Evolutionary conservation across 2,797 vertebrate species (phyloP).

Genomic region (Rhadinocentrus ornatus): DNA sequence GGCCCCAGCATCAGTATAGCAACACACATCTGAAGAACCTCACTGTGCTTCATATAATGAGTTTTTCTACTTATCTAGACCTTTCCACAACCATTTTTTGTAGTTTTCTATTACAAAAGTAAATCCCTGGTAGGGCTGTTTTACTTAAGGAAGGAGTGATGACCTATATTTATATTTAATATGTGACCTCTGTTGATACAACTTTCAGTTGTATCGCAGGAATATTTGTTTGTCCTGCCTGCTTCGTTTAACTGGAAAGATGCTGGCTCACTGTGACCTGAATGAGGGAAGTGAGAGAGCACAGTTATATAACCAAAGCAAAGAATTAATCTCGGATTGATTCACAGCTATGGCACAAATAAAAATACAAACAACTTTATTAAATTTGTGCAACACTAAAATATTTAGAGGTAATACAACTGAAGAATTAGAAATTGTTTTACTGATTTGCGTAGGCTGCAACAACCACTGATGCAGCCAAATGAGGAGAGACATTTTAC

Average conservation of each 20-base stretch:
- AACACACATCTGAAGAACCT: not conserved
- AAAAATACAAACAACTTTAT: too few relatives aligned
- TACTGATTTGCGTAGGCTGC: too few relatives aligned
- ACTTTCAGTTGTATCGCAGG: not conserved
- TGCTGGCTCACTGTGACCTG: too few relatives aligned
- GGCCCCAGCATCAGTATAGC: not conserved
- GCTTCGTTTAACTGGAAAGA: not conserved
- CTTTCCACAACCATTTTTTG: not conserved
- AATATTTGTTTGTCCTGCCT: not conserved
- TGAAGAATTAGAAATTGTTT: too few relatives aligned
- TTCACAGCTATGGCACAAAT: too few relatives aligned
- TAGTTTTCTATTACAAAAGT: not conserved
- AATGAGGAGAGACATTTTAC: too few relatives aligned
- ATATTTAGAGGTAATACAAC: too few relatives aligned
- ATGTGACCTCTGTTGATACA: not conserved
- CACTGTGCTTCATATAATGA: not conserved
- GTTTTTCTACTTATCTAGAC: not conserved
- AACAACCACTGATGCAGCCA: too few relatives aligned
- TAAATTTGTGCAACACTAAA: too few relatives aligned
- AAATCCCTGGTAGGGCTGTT: not conserved
- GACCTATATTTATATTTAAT: not conserved
- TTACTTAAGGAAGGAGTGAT: not conserved
- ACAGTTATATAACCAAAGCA: too few relatives aligned
- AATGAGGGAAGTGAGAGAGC: too few relatives aligned
- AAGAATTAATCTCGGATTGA: too few relatives aligned